phyloP scores from a whole-genome alignment of 2,113 vertebrate species.

The Dipodomys ordii region DNA sequence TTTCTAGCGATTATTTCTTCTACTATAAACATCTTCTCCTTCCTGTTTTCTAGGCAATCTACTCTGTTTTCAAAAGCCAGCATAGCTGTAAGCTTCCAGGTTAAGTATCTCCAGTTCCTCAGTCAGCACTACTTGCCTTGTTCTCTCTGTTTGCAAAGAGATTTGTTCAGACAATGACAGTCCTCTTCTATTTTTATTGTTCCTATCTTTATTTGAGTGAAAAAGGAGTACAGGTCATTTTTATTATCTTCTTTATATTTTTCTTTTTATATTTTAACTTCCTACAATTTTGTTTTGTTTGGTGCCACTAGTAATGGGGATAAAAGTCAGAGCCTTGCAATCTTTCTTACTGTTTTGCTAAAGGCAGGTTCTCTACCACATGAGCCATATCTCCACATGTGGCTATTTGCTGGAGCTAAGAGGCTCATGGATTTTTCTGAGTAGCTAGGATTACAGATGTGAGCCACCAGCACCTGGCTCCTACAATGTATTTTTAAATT shows the following conservation, averaged over 20 bases:
- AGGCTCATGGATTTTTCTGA: too few species aligned
- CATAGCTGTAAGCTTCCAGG: neutral
- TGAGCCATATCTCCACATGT: too few species aligned
- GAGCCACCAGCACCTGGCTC: too few species aligned
- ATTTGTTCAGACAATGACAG: neutral
- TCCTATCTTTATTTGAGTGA: neutral
- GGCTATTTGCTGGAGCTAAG: too few species aligned
- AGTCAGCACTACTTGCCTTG: neutral
- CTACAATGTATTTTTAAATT: too few species aligned
- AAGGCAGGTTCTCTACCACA: too few species aligned
- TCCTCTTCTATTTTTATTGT: constrained; percentile 33
- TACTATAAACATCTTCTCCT: neutral
- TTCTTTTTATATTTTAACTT: neutral
- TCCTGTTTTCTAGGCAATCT: neutral
- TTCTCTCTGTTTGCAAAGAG: neutral
- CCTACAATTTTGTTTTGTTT: too few species aligned
- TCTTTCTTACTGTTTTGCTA: too few species aligned
- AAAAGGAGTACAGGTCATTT: neutral
- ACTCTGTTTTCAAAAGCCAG: neutral
- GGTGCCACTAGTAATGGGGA: too few species aligned
- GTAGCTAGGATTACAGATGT: too few species aligned
- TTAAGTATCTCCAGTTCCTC: neutral
- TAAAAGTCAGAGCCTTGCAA: too few species aligned
- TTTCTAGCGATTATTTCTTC: constrained; percentile 7
- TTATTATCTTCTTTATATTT: neutral